Base-by-base conservation (phyloP, 2,888 invertebrate species). In the Ornithoptera priamus region DNA sequence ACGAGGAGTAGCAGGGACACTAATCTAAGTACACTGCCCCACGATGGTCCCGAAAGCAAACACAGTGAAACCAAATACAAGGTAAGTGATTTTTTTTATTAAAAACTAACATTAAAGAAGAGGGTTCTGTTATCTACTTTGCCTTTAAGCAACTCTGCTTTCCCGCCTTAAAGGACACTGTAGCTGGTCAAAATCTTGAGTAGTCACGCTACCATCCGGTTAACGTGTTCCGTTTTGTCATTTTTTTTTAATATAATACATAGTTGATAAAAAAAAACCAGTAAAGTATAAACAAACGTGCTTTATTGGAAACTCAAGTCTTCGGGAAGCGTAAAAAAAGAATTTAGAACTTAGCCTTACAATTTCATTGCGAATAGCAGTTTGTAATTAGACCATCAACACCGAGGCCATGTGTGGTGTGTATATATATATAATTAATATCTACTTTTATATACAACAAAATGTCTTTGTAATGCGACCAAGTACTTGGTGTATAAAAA, bases 221-320 rank as follows among this genome's bases (percentile, higher is more conserved):
- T 0, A 18, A 5, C 18, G n/a, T 18, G 18, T 1, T 50, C 18
- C 12, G 42, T 42, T 42, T 10, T 42, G 10, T 42, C 36, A 8
- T 39, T 8, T 39, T 15, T n/a, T 53, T 0, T 7, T 1, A 2
- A 18, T 18, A n/a, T n/a, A 53, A 5, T 6, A 53, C n/a, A 53
- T 6, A 53, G 8, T n/a, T 53, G 7, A n/a, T 53, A 5, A n/a
- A n/a, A 53, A 58, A 22, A 15, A n/a, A 12, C 22, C 18, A 72
- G 74, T 56, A 39, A 22, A 61, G 56, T 70, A 81, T 81, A 81
- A 83, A 82, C 79, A 80, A 80, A 80, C 79, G 82, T 85, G 81
- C 81, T 88, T 88, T 87, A 88, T 85, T 88, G 79, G 76, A 82
- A 80, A 80, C 80, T 80, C 78, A 79, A 78, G 73, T 78, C 72